Evolutionary conservation across 2,888 invertebrate species (phyloP), one percentile per base, ranked within the genome.

Genomic region (Phlogophora meticulosa): DNA sequence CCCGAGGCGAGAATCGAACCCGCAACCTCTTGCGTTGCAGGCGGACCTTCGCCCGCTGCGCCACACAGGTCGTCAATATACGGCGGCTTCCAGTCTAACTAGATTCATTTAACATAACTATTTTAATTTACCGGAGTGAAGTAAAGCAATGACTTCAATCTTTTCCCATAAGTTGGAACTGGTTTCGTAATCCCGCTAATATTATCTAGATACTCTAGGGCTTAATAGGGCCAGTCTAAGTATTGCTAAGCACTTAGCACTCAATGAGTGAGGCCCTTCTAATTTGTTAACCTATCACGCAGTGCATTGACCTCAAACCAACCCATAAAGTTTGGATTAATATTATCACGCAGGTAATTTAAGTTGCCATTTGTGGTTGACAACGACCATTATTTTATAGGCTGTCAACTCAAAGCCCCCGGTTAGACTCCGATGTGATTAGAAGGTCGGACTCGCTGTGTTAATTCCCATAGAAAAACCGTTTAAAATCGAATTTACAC

Each of bases 81-180:
- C n/a, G n/a, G n/a, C 5, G 28, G 28, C 28, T 28, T 28, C 28
- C 28, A 28, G 5, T 28, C 4, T 28, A 28, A 28, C 5, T 5
- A 28, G 28, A 28, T 11, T 3, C 1, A 10, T 17, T 10, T 10
- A 20, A 4, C 43, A 20, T 11, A 11, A 13, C 0, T 28, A 36
- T 28, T 62, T 61, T 7, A 36, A 43, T 15, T 28, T n/a, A 20
- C 4, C 34, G 2, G 13, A 38, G 15, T 45, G n/a, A 22, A 45
- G 1, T 5, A 28, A 2, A 28, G n/a, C 28, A 71, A 64, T 56
- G 13, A 42, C 0, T 22, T 1, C 42, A 42, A 42, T 15, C n/a
- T 42, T 51, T 52, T 22, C 17, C n/a, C 17, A 57, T 48, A 42
- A 22, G 10, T 15, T 46, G 15, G 13, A 57, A 72, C 56, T 49